Evolutionary conservation across 1,140 invertebrate species (phyloP), one percentile per base, ranked within the genome.

Genomic region (Sogatella furcifera): DNA sequence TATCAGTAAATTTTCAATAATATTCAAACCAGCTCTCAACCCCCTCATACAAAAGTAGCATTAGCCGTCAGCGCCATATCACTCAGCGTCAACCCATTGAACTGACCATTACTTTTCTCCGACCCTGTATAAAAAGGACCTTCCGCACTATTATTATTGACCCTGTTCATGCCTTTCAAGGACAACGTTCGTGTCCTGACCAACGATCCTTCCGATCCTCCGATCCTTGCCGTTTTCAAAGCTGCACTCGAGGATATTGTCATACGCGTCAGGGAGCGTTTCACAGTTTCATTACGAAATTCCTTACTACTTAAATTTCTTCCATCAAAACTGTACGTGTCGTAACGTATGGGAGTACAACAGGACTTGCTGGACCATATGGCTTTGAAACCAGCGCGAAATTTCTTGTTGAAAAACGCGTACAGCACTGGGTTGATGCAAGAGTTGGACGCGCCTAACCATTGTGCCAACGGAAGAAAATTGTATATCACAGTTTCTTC

Each of bases 331-430:
- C 57, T 59, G 56, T 46, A 58, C 9, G 57, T 11, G 46, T 65
- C 64, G 55, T 65, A 65, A 14, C 61, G 52, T 15, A 65, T 52
- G 0, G 64, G 57, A 15, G 59, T 69, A 44, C 72, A 74, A 62
- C 73, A 75, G 6, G 70, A 70, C 13, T 68, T 66, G 2, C 65
- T 66, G n/a, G 66, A 69, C 0, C 72, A 64, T 34, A 75, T 69
- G 1, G 77, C 75, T 59, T 75, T 73, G 69, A 86, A 86, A 4
- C 83, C 82, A 49, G 77, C 75, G 17, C 84, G 70, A 66, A 84
- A 86, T 67, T 84, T 84, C 24, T 78, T 75, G 65, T 83, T 84
- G 71, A 84, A 84, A 66, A 80, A 81, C 28, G 81, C 81, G 70
- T 86, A 86, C 11, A 87, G 76, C 2, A 86, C 66, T 0, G 78